phyloP scores from a whole-genome alignment of 2,113 vertebrate genomes.

The Myocastor coypus region DNA sequence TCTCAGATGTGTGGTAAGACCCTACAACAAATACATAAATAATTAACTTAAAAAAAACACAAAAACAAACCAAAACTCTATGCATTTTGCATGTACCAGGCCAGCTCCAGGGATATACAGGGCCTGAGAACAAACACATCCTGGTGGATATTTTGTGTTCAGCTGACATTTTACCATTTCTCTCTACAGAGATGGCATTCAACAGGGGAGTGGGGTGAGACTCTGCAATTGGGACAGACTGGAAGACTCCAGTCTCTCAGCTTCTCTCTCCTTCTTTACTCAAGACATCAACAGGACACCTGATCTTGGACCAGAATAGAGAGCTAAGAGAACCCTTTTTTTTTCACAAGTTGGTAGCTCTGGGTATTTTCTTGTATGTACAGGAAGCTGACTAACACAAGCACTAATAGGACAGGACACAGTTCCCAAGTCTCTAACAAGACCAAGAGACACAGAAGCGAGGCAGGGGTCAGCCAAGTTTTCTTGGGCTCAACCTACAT shows the following conservation, averaged over 20 bases:
- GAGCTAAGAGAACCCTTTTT: not conserved
- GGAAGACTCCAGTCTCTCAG: not conserved
- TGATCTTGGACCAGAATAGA: not conserved
- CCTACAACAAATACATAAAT: too few relatives aligned
- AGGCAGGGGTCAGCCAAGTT: not conserved
- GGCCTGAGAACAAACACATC: fast-evolving
- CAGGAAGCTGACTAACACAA: not conserved
- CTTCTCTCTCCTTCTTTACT: not conserved
- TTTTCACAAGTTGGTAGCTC: not conserved
- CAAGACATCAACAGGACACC: too few relatives aligned
- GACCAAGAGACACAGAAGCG: not conserved
- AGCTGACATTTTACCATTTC: not conserved
- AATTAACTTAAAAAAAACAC: too few relatives aligned
- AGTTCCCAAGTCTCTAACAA: not conserved
- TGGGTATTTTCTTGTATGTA: not conserved
- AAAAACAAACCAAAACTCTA: too few relatives aligned
- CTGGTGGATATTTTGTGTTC: not conserved
- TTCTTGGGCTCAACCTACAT: not conserved
- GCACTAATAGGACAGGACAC: too few relatives aligned
- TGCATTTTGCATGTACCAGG: not conserved
- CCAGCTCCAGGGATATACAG: not conserved
- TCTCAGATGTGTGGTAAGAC: too few relatives aligned
- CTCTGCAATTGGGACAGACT: not conserved
- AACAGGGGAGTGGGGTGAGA: not conserved
- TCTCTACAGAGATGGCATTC: not conserved